These are phyloP conservation scores for Agrilus planipennis DNA, from an alignment of 1,140 invertebrate species.

Conservation along the genomic window DNA sequence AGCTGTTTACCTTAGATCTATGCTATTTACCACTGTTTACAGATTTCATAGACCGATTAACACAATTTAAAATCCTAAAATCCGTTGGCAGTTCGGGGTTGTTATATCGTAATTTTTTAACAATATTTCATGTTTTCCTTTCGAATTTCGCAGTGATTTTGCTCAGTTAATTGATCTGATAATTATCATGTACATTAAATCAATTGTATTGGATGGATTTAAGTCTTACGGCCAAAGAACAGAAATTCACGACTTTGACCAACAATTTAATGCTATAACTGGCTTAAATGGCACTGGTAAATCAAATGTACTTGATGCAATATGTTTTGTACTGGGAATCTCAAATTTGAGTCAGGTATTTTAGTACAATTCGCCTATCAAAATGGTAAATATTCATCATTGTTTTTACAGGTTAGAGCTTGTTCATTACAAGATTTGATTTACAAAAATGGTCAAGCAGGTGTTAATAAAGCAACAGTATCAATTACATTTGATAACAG, in stretches of 20 bases:
- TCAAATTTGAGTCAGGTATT: slow-evolving; percentile 81
- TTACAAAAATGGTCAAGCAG: slow-evolving; percentile 95
- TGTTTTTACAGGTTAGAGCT: slow-evolving; percentile 65
- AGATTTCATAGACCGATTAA: too few relatives aligned
- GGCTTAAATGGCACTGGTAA: slow-evolving; percentile 98
- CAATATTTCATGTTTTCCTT: too few relatives aligned
- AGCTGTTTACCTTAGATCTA: too few relatives aligned
- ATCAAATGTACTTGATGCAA: slow-evolving; percentile 96
- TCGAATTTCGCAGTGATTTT: too few relatives aligned
- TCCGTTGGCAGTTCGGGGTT: too few relatives aligned
- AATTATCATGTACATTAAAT: slow-evolving; percentile 83
- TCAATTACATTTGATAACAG: slow-evolving; percentile 93
- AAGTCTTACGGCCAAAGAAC: slow-evolving; percentile 94
- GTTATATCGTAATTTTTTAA: too few relatives aligned
- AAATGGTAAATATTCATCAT: too few relatives aligned
- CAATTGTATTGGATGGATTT: slow-evolving; percentile 91
- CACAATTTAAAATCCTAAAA: too few relatives aligned
- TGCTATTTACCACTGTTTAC: too few relatives aligned
- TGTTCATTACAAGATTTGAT: slow-evolving; percentile 86
- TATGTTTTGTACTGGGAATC: slow-evolving; percentile 96
- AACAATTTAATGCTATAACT: slow-evolving; percentile 95
- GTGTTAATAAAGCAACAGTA: slow-evolving; percentile 91
- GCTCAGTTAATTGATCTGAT: background rate
- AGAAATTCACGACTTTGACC: slow-evolving; percentile 90
- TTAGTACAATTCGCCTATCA: background rate